Base-by-base conservation (phyloP, 2,113 vertebrate genomes). In the Clinocottus analis region DNA sequence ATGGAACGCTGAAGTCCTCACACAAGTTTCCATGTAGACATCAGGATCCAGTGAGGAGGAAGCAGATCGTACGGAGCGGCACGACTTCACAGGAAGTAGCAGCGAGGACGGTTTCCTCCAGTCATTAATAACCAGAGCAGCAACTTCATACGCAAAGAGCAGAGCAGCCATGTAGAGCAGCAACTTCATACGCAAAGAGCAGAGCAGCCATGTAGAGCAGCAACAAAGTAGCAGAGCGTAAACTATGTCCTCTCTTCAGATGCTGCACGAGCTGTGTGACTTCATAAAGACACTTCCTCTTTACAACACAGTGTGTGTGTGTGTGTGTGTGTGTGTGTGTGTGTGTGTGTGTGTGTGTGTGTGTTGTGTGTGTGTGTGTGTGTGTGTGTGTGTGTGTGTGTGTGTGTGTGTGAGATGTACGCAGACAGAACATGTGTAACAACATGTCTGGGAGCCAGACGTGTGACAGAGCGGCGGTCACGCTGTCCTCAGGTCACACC, bases 71-170 rank as follows among this genome's bases (percentile, higher is more conserved):
- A 41, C 64, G 31, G 62, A n/a, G 65, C 35, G 3, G 60, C 81
- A 60, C 67, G 66, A 63, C 53, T 64, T 77, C 70, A 72, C 31
- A 81, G 89, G 85, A 91, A 82, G 69, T 49, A 39, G 67, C 79
- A 65, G 35, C 65, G 51, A 41, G 69, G 62, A 45, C 37, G 64
- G 37, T 76, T 87, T 90, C 80, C 85, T 85, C n/a, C n/a, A n/a
- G n/a, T n/a, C n/a, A n/a, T n/a, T n/a, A n/a, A n/a, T n/a, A n/a
- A n/a, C n/a, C n/a, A n/a, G n/a, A n/a, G n/a, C n/a, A n/a, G n/a
- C n/a, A n/a, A n/a, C n/a, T n/a, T 35, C 3, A 3, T 6, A 53
- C 8, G 45, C 29, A 58, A 66, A 74, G 65, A 31, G n/a, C n/a
- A 29, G 7, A 29, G 4, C 65, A 19, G 8, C 17, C 7, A 61